Percentiles rank a stretch among this genome's conserved stretches.
These are phyloP conservation scores for Penaeus indicus DNA, from an alignment of 1,140 invertebrate species.

Conservation along the genomic window DNA sequence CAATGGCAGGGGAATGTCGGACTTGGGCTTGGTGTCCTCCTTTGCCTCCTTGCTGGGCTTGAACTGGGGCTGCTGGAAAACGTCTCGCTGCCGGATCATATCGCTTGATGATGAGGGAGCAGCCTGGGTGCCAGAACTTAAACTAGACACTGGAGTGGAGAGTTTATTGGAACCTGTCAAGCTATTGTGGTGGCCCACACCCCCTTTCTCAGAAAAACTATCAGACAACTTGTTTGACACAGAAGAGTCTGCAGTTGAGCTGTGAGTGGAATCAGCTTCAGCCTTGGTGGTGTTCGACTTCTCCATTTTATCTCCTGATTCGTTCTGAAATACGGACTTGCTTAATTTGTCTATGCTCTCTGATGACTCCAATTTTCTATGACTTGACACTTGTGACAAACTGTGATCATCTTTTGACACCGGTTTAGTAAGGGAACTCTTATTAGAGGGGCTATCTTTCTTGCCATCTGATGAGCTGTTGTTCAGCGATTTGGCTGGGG, in stretches of 20 bases:
- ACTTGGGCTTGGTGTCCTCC: slow-evolving; percentile 44
- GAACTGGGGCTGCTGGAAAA: slow-evolving; percentile 28
- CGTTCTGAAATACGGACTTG: slow-evolving; percentile 29
- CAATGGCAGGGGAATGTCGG: slow-evolving; percentile 8
- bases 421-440: slow-evolving; percentile 48
- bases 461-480: slow-evolving; percentile 30
- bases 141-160: slow-evolving; percentile 17
- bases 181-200: slow-evolving; percentile 24
- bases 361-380: slow-evolving; percentile 52
- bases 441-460: slow-evolving; percentile 44
- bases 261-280: slow-evolving; percentile 56
- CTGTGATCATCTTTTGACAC: slow-evolving; percentile 60
- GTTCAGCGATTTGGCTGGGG: slow-evolving; percentile 38
- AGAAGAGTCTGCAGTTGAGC: slow-evolving; percentile 29
- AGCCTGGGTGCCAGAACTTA: not conserved
- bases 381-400: slow-evolving; percentile 21
- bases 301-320: slow-evolving; percentile 41
- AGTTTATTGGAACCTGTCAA: slow-evolving; percentile 36
- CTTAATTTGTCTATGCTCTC: slow-evolving; percentile 40
- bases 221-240: slow-evolving; percentile 30
- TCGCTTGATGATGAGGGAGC: slow-evolving; percentile 31
- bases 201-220: slow-evolving; percentile 39
- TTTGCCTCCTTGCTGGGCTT: slow-evolving; percentile 48
- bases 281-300: slow-evolving; percentile 48
- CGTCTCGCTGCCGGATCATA: slow-evolving; percentile 30